Conservation (phyloP, 1,140 invertebrate species). For the Onthophagus taurus region DNA sequence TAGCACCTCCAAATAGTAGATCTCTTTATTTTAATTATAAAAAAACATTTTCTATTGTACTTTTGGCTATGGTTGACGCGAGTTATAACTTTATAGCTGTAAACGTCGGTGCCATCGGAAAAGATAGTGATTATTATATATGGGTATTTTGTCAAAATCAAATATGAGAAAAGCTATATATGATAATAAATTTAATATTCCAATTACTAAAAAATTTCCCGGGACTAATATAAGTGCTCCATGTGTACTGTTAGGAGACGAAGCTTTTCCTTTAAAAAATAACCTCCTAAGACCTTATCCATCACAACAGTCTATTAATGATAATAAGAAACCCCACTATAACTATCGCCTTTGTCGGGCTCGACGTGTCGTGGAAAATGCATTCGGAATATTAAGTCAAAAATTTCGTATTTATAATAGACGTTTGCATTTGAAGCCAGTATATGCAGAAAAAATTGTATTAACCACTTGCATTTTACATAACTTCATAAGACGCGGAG, state of each 20-base stretch:
- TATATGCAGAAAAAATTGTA: slow-evolving; percentile 21
- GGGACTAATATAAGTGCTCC: not conserved
- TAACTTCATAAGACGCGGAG: slow-evolving; percentile 18
- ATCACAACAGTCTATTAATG: not conserved
- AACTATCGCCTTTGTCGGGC: slow-evolving; percentile 36
- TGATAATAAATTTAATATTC: slow-evolving; percentile 9
- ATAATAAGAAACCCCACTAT: slow-evolving; percentile 21
- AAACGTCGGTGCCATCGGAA: slow-evolving; percentile 31
- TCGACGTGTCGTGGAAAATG: slow-evolving; percentile 32
- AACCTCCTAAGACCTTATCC: not conserved
- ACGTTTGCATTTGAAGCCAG: slow-evolving; percentile 21
- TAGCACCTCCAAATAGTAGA: slow-evolving; percentile 29
- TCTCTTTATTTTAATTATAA: slow-evolving; percentile 40
- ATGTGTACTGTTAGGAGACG: not conserved
- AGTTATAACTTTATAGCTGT: slow-evolving; percentile 35
- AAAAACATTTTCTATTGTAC: slow-evolving; percentile 35
- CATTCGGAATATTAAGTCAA: slow-evolving; percentile 23
- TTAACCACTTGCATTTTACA: slow-evolving; percentile 28
- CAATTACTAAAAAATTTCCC: not conserved
- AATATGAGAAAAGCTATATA: slow-evolving; percentile 14
- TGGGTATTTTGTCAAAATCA: slow-evolving; percentile 23
- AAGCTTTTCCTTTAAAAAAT: slow-evolving; percentile 6
- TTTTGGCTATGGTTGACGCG: slow-evolving; percentile 36
- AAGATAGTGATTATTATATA: slow-evolving; percentile 29
- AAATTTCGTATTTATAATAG: slow-evolving; percentile 24